Conservation (phyloP, 2,888 invertebrate genomes). For the Parascotia fuliginaria region DNA sequence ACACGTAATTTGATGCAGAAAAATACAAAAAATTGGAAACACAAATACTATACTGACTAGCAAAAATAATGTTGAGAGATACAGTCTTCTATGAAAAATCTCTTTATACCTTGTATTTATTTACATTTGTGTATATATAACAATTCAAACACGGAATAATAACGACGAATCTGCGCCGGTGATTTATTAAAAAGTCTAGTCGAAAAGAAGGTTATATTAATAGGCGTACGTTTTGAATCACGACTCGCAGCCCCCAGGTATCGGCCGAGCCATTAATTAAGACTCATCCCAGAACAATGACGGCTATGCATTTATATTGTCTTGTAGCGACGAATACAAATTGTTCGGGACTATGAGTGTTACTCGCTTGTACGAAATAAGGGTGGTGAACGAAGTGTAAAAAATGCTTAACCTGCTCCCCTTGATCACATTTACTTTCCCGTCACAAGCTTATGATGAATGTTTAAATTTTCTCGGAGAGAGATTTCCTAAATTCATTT, state of each 20-base stretch:
- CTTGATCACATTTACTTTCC: constrained; percentile 71
- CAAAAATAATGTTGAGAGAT: too few relatives aligned
- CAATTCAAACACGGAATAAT: too few relatives aligned
- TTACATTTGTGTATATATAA: too few relatives aligned
- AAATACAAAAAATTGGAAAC: too few relatives aligned
- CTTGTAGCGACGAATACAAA: constrained; percentile 60
- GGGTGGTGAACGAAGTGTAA: constrained; percentile 69
- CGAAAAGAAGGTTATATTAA: constrained; percentile 39
- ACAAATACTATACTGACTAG: too few relatives aligned
- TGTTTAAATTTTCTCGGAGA: constrained; percentile 46
- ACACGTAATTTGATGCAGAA: too few relatives aligned
- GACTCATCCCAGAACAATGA: constrained; percentile 60
- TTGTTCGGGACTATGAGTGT: constrained; percentile 49
- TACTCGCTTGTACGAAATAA: constrained; percentile 64
- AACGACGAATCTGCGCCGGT: background rate
- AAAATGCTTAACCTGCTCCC: constrained; percentile 73
- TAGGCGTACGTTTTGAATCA: constrained; percentile 57
- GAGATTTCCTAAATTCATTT: constrained; percentile 17
- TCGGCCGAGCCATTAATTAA: constrained; percentile 63
- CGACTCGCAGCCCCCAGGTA: constrained; percentile 45
- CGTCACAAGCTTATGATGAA: constrained; percentile 66
- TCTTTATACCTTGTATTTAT: too few relatives aligned
- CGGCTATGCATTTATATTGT: constrained; percentile 55
- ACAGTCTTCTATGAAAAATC: too few relatives aligned
- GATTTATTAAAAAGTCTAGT: background rate